phyloP scores from a whole-genome alignment of 2,113 vertebrate genomes.

The Carettochelys insculpta region DNA sequence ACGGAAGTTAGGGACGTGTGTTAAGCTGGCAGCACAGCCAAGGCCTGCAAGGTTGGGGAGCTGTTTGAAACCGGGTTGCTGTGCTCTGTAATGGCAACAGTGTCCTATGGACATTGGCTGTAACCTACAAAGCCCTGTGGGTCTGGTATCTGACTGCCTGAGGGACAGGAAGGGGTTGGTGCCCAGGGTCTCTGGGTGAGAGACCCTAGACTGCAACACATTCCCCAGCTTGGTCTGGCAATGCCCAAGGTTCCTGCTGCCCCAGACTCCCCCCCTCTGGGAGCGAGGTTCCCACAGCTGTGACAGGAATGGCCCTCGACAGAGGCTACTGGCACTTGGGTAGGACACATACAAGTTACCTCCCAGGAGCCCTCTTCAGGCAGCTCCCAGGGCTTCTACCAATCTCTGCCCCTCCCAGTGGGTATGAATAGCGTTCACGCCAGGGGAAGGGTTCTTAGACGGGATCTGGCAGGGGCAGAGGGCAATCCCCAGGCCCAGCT shows the following conservation, averaged over 20 bases:
- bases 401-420: neutral
- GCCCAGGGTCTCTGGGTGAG: neutral
- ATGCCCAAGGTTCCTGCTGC: neutral
- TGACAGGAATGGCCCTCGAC: neutral
- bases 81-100: no score
- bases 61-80: neutral
- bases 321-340: neutral
- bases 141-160: neutral
- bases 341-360: neutral
- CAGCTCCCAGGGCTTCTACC: neutral
- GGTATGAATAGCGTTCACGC: neutral
- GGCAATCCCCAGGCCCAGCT: neutral
- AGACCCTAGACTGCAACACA: neutral
- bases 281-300: neutral
- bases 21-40: fast-evolving
- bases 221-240: neutral
- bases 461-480: neutral
- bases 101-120: neutral
- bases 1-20: neutral
- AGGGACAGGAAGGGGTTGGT: neutral
- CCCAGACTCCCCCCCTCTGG: neutral
- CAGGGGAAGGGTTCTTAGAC: neutral
- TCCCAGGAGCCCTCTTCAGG: neutral
- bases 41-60: neutral
- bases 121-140: neutral